phyloP scores from a whole-genome alignment of 2,797 vertebrate genomes.

The Coracias cyanogaster region DNA sequence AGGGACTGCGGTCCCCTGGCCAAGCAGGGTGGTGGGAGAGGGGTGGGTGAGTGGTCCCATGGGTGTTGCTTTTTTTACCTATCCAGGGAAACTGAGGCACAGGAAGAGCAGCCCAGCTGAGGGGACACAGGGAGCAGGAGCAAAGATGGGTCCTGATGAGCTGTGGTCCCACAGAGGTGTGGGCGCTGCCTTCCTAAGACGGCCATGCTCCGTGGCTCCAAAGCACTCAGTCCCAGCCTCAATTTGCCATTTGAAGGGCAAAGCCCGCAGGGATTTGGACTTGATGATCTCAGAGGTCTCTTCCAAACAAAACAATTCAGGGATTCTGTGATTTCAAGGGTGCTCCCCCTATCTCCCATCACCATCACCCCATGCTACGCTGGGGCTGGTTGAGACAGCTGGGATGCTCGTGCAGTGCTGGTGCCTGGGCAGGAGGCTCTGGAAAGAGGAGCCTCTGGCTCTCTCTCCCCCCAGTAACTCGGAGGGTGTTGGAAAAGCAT shows the following conservation, averaged over 20 bases:
- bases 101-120: neutral
- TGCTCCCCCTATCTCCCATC: neutral
- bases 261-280: neutral
- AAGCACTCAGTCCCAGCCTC: neutral
- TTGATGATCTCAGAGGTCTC: too few species aligned
- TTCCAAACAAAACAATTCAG: too few species aligned
- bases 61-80: rapidly evolving
- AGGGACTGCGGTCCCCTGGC: rapidly evolving
- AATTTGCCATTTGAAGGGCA: neutral
- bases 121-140: rapidly evolving
- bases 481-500: neutral
- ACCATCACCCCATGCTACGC: rapidly evolving
- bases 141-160: neutral
- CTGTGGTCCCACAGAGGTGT: neutral
- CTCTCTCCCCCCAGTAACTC: too few species aligned
- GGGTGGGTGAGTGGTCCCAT: neutral
- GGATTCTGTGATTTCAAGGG: too few species aligned
- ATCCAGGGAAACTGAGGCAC: neutral
- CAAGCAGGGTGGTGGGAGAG: neutral
- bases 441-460: neutral
- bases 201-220: rapidly evolving
- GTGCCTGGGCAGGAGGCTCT: rapidly evolving
- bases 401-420: neutral
- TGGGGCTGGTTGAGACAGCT: neutral
- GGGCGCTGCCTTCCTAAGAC: neutral